Evolutionary conservation across 2,888 invertebrate genomes (phyloP), one percentile per base, ranked within the genome.

Genomic region (Nomada fabriciana): DNA sequence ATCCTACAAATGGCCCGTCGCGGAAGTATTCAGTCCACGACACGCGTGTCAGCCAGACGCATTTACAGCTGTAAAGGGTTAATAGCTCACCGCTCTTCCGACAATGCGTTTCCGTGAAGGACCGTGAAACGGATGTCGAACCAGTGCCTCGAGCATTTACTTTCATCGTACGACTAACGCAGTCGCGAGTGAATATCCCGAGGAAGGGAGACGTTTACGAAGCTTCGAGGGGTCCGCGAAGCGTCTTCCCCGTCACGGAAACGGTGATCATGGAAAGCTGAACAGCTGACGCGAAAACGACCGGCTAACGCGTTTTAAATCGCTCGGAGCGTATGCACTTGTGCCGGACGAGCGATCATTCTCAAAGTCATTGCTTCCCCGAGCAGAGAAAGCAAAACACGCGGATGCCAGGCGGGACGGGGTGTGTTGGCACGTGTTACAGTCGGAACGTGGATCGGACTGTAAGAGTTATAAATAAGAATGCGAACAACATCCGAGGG

Each of bases 351-450:
- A 2, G 18, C 50, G 13, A 47, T 59, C 23, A 18, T 50, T 65
- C 29, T 59, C 73, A 57, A 80, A 70, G 70, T 69, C 63, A 64
- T 50, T 50, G 50, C 36, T 80, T 71, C 50, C 43, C 55, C 57
- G 36, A 57, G 2, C 13, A 65, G 82, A 47, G 82, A 82, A 71
- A 82, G 64, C 71, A 18, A 47, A 50, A 25, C 65, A 52, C 11
- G 50, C 10, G 67, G 52, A 76, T 20, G 52, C 36, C 43, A n/a
- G 11, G 29, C 20, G 11, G 20, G 18, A n/a, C 57, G 25, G n/a
- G 57, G 57, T 47, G 15, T 20, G 69, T 57, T 42, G 13, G 20
- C 57, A 47, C 11, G 36, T 36, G 36, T 36, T 7, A 36, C 36
- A 36, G 7, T 36, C 7, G 0, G 36, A 36, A 36, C 36, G 36